Base-by-base conservation (phyloP, 2,888 invertebrate genomes). In the Erebia epiphron region DNA sequence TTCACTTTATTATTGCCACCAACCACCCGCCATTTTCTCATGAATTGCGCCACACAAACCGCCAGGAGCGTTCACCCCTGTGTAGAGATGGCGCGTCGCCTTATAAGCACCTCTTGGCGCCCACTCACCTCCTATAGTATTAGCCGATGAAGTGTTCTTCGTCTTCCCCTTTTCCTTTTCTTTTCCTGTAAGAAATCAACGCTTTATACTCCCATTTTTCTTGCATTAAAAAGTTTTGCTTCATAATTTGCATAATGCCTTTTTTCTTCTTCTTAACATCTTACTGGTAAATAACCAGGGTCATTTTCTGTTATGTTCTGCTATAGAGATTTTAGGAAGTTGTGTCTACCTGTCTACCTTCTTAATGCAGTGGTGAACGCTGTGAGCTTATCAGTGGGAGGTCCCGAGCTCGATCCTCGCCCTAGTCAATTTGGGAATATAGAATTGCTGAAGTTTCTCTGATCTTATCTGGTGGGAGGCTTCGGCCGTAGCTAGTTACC, bases 51-150 rank as follows among this genome's bases (percentile, higher is more conserved):
- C 79, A 75, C 75, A 75, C 72, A 69, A 68, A 70, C 70, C 74
- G 67, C 69, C 70, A 78, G 79, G 84, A 81, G 79, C 82, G 77
- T 85, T 85, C 83, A 86, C 86, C 85, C 82, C 76, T 77, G 68
- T 77, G 68, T 72, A 83, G 81, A 79, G 84, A 67, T 73, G 85
- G 84, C 85, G 82, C 84, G 85, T 76, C 85, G 77, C 80, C 81
- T 79, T 79, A 75, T 74, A 78, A 81, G 83, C 77, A 74, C 84
- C 84, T 80, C 86, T 84, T 79, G 66, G 79, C 85, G 75, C 85
- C 85, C 84, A 86, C 87, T 86, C 76, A 85, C 75, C 75, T 69
- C 78, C 73, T 79, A 80, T 81, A 79, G 75, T 85, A 85, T 86
- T 87, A 87, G 81, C 82, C 75, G 80, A 85, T 86, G 79, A 75